Conservation (phyloP, 2,113 vertebrate species). For the Tinamus guttatus region DNA sequence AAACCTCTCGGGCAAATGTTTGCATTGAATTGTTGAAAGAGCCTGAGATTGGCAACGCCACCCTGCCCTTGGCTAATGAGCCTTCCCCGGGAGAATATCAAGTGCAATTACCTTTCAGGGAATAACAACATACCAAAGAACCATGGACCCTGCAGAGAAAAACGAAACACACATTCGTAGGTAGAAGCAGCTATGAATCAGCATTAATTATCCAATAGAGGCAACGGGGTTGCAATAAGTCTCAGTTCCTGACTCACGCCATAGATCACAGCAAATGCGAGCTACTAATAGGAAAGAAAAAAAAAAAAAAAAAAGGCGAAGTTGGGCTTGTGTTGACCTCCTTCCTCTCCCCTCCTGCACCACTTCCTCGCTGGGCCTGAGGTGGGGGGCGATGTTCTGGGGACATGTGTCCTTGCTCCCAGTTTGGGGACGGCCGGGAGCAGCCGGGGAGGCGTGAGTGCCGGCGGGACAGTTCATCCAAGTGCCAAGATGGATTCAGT, state of each 20-base stretch:
- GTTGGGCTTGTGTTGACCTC: background rate
- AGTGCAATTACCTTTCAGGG: constrained; percentile 73
- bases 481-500: background rate
- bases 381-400: background rate
- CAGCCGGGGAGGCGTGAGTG: rapidly evolving
- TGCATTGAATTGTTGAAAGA: constrained; percentile 62
- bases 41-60: constrained; percentile 57
- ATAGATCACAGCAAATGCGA: constrained; percentile 55
- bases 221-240: constrained; percentile 57
- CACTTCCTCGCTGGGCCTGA: background rate
- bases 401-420: background rate
- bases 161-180: constrained; percentile 62
- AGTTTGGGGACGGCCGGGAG: background rate
- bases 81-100: constrained; percentile 65
- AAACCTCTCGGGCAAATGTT: constrained; percentile 65
- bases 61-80: constrained; percentile 65
- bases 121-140: constrained; percentile 68
- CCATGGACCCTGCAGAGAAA: constrained; percentile 55
- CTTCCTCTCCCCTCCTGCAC: background rate
- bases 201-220: constrained; percentile 71
- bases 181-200: constrained; percentile 67
- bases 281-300: background rate
- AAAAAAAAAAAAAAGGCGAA: background rate
- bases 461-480: background rate
- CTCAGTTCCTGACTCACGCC: constrained; percentile 54